Evolutionary conservation across 1,140 invertebrate genomes (phyloP).

Genomic region (Elysia chlorotica): DNA sequence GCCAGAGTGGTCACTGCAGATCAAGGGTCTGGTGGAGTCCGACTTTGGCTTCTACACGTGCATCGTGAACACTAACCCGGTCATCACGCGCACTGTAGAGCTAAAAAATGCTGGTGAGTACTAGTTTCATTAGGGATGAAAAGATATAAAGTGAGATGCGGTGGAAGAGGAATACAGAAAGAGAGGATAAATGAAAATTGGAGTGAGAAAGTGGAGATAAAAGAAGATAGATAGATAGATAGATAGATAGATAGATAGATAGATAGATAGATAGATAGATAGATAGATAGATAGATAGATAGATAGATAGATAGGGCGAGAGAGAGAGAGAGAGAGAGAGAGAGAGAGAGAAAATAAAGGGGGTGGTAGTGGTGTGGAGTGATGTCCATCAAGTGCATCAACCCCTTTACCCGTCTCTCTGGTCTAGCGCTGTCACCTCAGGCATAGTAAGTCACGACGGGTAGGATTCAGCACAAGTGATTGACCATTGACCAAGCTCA

Average conservation of each 20-base stretch:
- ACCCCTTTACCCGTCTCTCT: no score
- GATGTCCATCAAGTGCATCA: no score
- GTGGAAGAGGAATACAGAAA: no score
- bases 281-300: neutral
- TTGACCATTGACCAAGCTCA: no score
- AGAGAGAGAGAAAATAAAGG: neutral
- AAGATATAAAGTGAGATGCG: no score
- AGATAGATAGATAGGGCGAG: neutral
- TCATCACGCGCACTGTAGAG: neutral
- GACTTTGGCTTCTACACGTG: constrained; percentile 22
- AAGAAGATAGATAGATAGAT: neutral
- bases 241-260: constrained; percentile 3
- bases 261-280: constrained; percentile 12
- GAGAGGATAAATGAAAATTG: no score
- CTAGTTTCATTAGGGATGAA: no score
- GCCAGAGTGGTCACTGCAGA: constrained; percentile 7
- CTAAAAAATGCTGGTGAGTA: constrained; percentile 13
- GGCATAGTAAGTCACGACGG: no score
- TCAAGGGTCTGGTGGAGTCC: neutral
- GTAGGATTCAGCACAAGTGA: no score
- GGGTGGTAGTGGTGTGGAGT: no score
- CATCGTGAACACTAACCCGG: constrained; percentile 8
- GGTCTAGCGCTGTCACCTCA: no score
- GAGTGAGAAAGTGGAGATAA: no score
- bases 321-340: constrained; percentile 11